A percentile compares a stretch with the other conserved stretches of the same genome.
These are phyloP conservation scores for Colius striatus DNA, from an alignment of 2,113 vertebrate species.

Conservation along the genomic window DNA sequence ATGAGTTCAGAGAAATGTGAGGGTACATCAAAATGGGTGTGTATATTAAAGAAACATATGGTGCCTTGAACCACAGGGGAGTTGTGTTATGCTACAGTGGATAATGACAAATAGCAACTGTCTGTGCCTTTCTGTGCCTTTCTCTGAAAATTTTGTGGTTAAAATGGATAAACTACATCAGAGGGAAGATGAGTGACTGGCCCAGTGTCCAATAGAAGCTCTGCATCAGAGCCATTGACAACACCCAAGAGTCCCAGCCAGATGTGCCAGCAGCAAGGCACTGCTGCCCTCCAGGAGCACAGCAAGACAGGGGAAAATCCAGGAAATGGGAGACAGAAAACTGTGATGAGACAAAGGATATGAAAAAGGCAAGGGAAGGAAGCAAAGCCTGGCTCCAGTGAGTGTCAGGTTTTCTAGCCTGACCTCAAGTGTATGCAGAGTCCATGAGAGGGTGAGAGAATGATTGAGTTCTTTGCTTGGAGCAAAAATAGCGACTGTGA, in stretches of 20 bases:
- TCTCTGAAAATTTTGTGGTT: not conserved
- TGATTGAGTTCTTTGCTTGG: constrained; percentile 17
- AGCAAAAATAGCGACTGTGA: constrained; percentile 18
- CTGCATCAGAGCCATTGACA: not conserved
- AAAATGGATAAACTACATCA: not conserved
- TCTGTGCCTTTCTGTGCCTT: not conserved
- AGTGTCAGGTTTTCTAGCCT: not conserved
- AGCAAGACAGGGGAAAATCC: not conserved
- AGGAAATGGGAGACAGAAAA: not conserved
- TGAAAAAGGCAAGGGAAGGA: not conserved
- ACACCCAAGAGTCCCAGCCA: not conserved
- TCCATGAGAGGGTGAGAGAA: not conserved
- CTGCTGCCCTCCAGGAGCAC: not conserved
- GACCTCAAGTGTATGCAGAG: not conserved
- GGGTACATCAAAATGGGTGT: not conserved
- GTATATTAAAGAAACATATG: constrained; percentile 13
- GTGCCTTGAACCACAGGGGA: not conserved
- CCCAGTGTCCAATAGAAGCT: not conserved
- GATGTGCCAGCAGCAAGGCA: not conserved
- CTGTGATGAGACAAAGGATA: not conserved
- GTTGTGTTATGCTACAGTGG: not conserved
- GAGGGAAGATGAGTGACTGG: not conserved
- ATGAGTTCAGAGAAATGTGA: not conserved
- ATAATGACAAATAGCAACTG: not conserved
- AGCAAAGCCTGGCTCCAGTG: not conserved